These are phyloP conservation scores for Diacarnus erythraeanus DNA, from an alignment of 37 sponge, comb jelly and placozoan genomes.

Conservation along the genomic window DNA sequence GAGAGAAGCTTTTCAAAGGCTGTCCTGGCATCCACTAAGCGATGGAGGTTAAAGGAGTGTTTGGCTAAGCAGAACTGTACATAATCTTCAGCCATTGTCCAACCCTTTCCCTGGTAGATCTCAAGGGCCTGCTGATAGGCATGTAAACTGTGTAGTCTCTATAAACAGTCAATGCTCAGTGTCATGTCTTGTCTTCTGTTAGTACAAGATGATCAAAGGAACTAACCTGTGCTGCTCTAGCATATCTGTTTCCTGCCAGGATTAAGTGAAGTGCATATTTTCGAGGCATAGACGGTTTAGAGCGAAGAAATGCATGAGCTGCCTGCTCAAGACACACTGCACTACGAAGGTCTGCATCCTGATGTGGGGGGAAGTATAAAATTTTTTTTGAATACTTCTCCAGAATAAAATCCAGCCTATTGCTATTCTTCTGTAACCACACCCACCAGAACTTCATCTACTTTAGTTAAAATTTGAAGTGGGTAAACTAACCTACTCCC, in stretches of 20 bases:
- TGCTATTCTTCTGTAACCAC: no score
- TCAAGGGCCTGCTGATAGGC: conserved; percentile 63
- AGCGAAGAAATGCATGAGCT: conserved; percentile 77
- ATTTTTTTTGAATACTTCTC: no score
- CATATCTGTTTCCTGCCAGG: conserved; percentile 86
- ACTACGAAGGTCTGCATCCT: conserved; percentile 70
- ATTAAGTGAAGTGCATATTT: conserved; percentile 92
- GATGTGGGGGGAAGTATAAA: background rate
- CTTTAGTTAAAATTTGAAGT: no score
- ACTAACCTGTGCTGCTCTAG: conserved; percentile 67
- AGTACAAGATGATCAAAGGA: background rate
- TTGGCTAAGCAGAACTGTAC: conserved; percentile 55
- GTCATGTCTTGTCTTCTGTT: background rate
- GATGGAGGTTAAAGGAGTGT: conserved; percentile 44
- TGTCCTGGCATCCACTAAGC: conserved; percentile 23
- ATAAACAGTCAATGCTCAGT: background rate
- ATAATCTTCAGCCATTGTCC: conserved; percentile 83
- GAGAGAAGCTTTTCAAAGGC: conserved; percentile 56
- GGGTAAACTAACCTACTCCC: no score
- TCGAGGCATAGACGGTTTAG: conserved; percentile 60
- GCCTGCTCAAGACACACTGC: conserved; percentile 92
- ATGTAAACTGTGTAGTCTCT: conserved; percentile 57
- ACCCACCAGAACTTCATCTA: no score
- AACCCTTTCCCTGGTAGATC: conserved; percentile 56
- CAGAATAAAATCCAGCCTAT: no score